These are phyloP conservation scores for Watsonalla cultraria DNA, from an alignment of 2,888 invertebrate species.

Conservation along the genomic window DNA sequence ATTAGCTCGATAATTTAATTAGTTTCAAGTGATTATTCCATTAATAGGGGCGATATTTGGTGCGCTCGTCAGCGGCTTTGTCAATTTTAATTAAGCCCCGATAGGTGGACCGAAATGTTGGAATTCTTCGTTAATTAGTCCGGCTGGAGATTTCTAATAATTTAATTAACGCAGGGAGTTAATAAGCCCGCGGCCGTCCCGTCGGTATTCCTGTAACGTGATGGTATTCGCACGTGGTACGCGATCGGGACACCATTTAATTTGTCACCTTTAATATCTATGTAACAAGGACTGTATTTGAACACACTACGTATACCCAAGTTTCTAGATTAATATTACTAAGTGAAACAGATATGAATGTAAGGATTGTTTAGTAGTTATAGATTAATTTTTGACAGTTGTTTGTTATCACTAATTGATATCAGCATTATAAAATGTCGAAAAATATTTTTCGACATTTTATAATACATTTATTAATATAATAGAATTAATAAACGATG, in stretches of 20 bases:
- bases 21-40: slow-evolving; percentile 77
- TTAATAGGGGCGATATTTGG: slow-evolving; percentile 76
- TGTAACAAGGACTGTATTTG: slow-evolving; percentile 7
- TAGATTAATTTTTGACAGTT: too few relatives aligned
- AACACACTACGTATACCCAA: slow-evolving; percentile 2
- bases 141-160: slow-evolving; percentile 76
- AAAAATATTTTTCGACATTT: too few relatives aligned
- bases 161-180: slow-evolving; percentile 73
- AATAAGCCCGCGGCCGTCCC: slow-evolving; percentile 58
- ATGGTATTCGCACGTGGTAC: slow-evolving; percentile 42
- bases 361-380: too few relatives aligned
- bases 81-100: slow-evolving; percentile 76
- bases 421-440: too few relatives aligned
- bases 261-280: slow-evolving; percentile 13
- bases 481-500: too few relatives aligned
- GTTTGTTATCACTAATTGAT: too few relatives aligned
- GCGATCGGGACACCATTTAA: slow-evolving; percentile 24
- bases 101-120: slow-evolving; percentile 77
- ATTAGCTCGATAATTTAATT: slow-evolving; percentile 77
- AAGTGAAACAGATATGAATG: too few relatives aligned
- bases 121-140: slow-evolving; percentile 78
- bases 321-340: neutral
- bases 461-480: too few relatives aligned
- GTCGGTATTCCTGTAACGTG: slow-evolving; percentile 65
- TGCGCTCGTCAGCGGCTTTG: slow-evolving; percentile 67